Evolutionary conservation across 2,888 invertebrate genomes (phyloP), one percentile per base, ranked within the genome.

Genomic region (Microdon myrmicae): DNA sequence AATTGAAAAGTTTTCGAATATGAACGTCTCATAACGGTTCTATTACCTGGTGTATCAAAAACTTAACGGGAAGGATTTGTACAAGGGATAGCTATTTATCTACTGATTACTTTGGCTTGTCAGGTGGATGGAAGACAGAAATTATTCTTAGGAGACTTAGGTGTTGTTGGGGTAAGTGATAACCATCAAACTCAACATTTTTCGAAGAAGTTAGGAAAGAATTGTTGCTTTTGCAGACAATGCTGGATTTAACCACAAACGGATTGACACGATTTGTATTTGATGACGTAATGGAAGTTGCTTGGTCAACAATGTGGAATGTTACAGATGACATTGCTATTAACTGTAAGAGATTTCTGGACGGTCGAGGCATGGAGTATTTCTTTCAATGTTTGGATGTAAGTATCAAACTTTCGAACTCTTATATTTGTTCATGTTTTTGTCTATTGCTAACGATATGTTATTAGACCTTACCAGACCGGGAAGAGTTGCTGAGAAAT

Each of bases 231-330:
- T 80, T 82, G 4, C 77, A 90, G 87, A 88, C 87, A 81, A 96
- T 98, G 94, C 81, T 97, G 72, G 86, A 87, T 71, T 83, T 97
- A 70, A 96, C 98, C 61, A 85, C 87, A 45, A 89, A 91, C 73
- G 87, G 95, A 38, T 82, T 95, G 56, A 85, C 86, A 53, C 83
- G 87, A 23, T 85, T 85, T 51, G 82, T 90, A 26, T 96, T 94
- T 75, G 97, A 98, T 78, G 97, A 98, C 78, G 94, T 96, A 10
- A 85, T 98, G 81, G 96, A 97, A 81, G 94, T 96, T 9, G 94
- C 96, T 3, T 98, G 98, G 98, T 96, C 96, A 53, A 95, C 96
- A n/a, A 92, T 98, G 91, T 98, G 97, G 97, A 98, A 97, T 81
- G 92, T 93, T 69, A 91, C 92, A 20, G 97, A 98, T 79, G 97